Evolutionary conservation across 1,140 invertebrate genomes (phyloP).

Genomic region (Catajapyx aquilonaris): DNA sequence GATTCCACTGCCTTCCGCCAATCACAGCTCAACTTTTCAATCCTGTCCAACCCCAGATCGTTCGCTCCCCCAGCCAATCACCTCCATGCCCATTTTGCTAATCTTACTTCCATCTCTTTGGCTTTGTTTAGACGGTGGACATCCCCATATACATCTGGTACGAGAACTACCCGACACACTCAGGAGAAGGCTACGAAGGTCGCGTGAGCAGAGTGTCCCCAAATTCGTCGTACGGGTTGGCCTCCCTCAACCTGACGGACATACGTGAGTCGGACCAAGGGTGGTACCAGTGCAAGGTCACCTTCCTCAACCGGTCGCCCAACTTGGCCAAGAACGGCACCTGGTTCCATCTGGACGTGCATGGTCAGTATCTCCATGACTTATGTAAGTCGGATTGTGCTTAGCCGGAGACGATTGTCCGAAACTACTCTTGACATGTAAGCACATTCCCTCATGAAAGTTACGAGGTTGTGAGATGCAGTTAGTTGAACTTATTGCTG

Average conservation of each 20-base stretch:
- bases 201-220: conserved; percentile 66
- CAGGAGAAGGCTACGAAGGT: conserved; percentile 74
- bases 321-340: conserved; percentile 77
- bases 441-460: too few relatives aligned
- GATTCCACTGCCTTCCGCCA: too few relatives aligned
- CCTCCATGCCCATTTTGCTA: too few relatives aligned
- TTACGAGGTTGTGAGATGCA: too few relatives aligned
- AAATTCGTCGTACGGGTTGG: conserved; percentile 66
- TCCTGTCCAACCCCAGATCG: too few relatives aligned
- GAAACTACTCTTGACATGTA: too few relatives aligned
- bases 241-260: conserved; percentile 81
- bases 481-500: too few relatives aligned
- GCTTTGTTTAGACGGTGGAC: conserved; percentile 58
- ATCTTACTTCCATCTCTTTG: too few relatives aligned
- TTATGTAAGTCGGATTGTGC: neutral
- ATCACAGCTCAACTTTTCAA: too few relatives aligned
- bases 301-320: conserved; percentile 81
- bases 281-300: conserved; percentile 93
- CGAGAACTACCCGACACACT: conserved; percentile 86
- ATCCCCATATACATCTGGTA: conserved; percentile 95
- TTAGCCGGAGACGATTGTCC: too few relatives aligned
- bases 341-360: conserved; percentile 91
- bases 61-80: too few relatives aligned
- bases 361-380: conserved; percentile 31
- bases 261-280: conserved; percentile 83